phyloP scores from a whole-genome alignment of 2,888 invertebrate genomes.

The Mactromeris polynyma region DNA sequence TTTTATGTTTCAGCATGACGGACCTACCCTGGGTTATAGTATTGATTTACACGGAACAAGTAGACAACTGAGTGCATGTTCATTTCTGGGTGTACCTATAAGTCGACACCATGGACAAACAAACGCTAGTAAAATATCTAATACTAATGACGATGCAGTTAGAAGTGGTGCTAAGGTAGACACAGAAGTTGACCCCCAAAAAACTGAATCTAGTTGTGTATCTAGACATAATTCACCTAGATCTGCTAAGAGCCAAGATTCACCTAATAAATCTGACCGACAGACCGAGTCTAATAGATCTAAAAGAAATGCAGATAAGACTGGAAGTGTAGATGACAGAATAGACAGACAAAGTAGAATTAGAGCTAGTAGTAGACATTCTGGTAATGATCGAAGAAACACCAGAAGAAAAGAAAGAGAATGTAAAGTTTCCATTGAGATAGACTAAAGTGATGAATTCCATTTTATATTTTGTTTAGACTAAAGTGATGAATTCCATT shows the following conservation, averaged over 20 bases:
- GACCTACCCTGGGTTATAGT: background rate
- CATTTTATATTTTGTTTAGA: background rate
- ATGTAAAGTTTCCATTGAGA: conserved; percentile 40
- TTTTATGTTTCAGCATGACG: background rate
- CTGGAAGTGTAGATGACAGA: background rate
- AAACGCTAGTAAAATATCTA: background rate
- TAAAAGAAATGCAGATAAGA: background rate
- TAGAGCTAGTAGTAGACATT: background rate
- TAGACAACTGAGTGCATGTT: background rate
- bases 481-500: background rate
- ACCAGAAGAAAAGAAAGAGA: background rate
- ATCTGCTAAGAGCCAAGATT: background rate
- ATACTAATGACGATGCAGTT: background rate
- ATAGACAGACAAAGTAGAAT: background rate
- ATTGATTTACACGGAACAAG: background rate
- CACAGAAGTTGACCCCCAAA: background rate
- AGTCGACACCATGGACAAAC: background rate
- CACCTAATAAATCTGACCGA: background rate
- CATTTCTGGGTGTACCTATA: background rate
- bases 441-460: background rate
- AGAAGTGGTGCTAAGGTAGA: background rate
- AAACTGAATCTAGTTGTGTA: background rate
- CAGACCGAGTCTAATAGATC: background rate
- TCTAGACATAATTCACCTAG: background rate
- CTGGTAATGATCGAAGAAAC: background rate